Percentiles rank a stretch among this genome's conserved stretches.
phyloP scores from a whole-genome alignment of 2,113 vertebrate species.

The Pollachius pollachius region DNA sequence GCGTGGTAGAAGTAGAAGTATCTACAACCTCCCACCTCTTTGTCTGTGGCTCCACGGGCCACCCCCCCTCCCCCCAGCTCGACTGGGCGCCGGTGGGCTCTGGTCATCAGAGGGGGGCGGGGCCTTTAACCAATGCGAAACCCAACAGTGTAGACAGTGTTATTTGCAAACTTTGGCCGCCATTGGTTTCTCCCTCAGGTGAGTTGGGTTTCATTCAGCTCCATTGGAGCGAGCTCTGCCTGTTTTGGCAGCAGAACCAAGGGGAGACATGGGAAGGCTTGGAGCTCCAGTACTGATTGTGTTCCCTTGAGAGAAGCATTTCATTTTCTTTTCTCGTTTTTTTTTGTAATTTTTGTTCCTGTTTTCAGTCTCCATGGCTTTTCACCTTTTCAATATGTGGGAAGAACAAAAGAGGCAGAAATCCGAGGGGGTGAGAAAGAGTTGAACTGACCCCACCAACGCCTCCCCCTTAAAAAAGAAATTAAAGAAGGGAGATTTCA shows the following conservation, averaged over 20 bases:
- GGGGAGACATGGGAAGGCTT: constrained; percentile 7
- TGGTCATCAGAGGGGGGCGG: background rate
- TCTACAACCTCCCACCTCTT: constrained; percentile 3
- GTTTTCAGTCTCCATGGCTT: background rate
- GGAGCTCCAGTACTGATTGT: constrained; percentile 11
- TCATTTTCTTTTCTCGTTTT: background rate
- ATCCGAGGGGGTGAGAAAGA: background rate
- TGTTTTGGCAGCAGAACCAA: background rate
- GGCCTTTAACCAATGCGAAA: constrained; percentile 22
- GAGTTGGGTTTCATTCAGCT: constrained; percentile 24
- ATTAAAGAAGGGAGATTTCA: background rate
- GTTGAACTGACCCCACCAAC: background rate
- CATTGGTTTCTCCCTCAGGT: constrained; percentile 26
- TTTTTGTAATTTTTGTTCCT: background rate
- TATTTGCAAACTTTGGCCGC: constrained; percentile 36
- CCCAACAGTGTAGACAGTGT: constrained; percentile 27
- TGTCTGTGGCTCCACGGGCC: background rate
- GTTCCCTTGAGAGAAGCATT: constrained; percentile 6
- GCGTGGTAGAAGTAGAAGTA: background rate
- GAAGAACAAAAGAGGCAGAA: constrained; percentile 6
- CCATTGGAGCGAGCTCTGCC: background rate
- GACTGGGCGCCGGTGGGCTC: constrained; percentile 1
- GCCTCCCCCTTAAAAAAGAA: background rate
- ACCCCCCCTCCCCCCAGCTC: no score
- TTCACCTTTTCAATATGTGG: constrained; percentile 18